Evolutionary conservation across 1,140 invertebrate species (phyloP).

Genomic region (Rhagoletis pomonella): DNA sequence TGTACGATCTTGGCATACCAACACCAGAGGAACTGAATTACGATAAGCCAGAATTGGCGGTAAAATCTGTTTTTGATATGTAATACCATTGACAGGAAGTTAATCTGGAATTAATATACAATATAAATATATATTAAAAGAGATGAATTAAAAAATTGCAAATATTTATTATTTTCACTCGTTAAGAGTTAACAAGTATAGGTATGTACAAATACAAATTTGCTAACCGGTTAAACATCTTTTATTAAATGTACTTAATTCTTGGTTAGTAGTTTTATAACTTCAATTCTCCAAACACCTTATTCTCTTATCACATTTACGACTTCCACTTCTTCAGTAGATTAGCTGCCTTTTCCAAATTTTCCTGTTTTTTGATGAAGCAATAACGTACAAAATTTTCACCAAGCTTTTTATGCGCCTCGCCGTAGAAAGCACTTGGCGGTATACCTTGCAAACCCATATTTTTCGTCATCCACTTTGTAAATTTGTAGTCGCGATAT

Average conservation of each 20-base stretch:
- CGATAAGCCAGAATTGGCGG: conserved; percentile 95
- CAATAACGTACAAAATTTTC: conserved; percentile 94
- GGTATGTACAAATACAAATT: neutral
- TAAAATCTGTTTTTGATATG: conserved; percentile 84
- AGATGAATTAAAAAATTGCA: too few species aligned
- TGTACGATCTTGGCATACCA: conserved; percentile 93
- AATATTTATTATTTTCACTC: too few species aligned
- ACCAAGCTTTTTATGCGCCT: conserved; percentile 86
- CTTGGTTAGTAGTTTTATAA: neutral
- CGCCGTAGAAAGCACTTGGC: conserved; percentile 93
- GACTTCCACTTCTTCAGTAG: conserved; percentile 54
- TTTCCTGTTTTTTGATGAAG: conserved; percentile 94
- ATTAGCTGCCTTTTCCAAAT: conserved; percentile 81
- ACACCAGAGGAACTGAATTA: conserved; percentile 97
- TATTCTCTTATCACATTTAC: neutral
- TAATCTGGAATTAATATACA: neutral
- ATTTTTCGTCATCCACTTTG: conserved; percentile 96
- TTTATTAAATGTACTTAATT: neutral
- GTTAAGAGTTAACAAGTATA: neutral
- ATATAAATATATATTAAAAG: neutral
- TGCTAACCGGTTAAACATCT: neutral
- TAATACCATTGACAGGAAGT: conserved; percentile 59
- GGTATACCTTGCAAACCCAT: conserved; percentile 93
- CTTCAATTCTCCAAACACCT: neutral
- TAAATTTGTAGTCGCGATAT: conserved; percentile 92